Conservation (phyloP, 1,140 invertebrate genomes). For the Eubasilissa regina region DNA sequence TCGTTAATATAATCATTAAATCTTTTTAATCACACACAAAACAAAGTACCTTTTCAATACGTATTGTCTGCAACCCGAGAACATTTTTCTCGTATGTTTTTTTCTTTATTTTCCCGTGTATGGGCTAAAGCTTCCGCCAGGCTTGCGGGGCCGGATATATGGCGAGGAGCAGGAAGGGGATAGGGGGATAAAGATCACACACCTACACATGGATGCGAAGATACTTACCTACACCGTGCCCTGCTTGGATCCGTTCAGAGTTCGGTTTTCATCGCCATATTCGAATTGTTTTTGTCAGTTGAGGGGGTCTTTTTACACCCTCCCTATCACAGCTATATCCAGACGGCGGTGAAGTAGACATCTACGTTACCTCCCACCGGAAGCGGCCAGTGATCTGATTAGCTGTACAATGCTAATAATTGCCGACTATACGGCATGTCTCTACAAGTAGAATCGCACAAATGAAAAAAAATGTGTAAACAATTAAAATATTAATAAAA, state of each 20-base stretch:
- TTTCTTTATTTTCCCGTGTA: constrained; percentile 23
- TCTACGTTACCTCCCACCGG: not conserved
- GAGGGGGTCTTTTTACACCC: not conserved
- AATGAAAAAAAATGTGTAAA: too few relatives aligned
- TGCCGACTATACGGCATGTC: too few relatives aligned
- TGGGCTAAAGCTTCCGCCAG: constrained; percentile 38
- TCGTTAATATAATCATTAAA: too few relatives aligned
- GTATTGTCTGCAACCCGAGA: not conserved
- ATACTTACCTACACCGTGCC: not conserved
- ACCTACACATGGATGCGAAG: not conserved
- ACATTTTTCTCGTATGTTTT: constrained; percentile 16
- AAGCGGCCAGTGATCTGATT: not conserved
- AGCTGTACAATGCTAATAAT: not conserved
- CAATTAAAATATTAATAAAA: too few relatives aligned
- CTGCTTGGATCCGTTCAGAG: constrained; percentile 15
- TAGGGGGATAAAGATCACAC: constrained; percentile 1
- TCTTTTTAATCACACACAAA: too few relatives aligned
- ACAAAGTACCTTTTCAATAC: not conserved
- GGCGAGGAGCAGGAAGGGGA: not conserved
- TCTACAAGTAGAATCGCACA: too few relatives aligned
- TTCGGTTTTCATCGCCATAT: constrained; percentile 10
- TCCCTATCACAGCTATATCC: not conserved
- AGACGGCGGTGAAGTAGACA: too few relatives aligned
- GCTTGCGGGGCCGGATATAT: constrained; percentile 15
- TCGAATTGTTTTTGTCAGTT: constrained; percentile 3